A percentile compares a stretch with the other conserved stretches of the same genome.
Conservation (phyloP, 2,113 vertebrate genomes). For the Gallinago paraguaiae region DNA sequence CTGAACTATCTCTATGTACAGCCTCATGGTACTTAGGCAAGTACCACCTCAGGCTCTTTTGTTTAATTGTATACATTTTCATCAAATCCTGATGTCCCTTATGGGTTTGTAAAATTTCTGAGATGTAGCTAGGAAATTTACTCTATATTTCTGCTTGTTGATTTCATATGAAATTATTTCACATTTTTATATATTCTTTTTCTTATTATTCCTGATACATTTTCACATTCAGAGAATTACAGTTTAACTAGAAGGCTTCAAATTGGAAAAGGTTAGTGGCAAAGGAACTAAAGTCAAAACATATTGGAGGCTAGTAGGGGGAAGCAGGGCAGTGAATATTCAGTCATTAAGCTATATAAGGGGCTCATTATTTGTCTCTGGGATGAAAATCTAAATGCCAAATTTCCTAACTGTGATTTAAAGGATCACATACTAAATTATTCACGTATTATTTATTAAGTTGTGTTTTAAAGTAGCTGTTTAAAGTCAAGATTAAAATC, state of each 20-base stretch:
- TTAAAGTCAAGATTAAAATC: neutral
- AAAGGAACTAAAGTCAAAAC: neutral
- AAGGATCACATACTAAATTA: neutral
- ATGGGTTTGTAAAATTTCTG: neutral
- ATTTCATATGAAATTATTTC: neutral
- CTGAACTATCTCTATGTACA: neutral
- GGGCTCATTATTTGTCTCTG: neutral
- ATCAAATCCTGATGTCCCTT: neutral
- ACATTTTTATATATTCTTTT: neutral
- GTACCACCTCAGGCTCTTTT: neutral
- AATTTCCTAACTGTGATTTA: neutral
- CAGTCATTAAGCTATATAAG: neutral
- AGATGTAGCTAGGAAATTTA: neutral
- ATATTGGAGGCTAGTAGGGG: neutral
- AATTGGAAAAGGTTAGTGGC: neutral
- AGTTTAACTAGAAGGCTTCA: neutral
- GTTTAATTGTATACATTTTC: constrained; percentile 28
- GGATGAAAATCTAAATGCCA: neutral
- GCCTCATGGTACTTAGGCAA: neutral
- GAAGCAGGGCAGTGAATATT: neutral
- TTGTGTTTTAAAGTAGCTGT: neutral
- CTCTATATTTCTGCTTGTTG: neutral
- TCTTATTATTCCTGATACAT: neutral
- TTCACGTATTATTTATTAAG: neutral
- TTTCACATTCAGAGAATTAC: constrained; percentile 8